Percentiles rank a stretch among this genome's conserved stretches.
These are phyloP conservation scores for Threskiornis aethiopicus DNA, from an alignment of 2,797 vertebrate genomes.

Conservation along the genomic window DNA sequence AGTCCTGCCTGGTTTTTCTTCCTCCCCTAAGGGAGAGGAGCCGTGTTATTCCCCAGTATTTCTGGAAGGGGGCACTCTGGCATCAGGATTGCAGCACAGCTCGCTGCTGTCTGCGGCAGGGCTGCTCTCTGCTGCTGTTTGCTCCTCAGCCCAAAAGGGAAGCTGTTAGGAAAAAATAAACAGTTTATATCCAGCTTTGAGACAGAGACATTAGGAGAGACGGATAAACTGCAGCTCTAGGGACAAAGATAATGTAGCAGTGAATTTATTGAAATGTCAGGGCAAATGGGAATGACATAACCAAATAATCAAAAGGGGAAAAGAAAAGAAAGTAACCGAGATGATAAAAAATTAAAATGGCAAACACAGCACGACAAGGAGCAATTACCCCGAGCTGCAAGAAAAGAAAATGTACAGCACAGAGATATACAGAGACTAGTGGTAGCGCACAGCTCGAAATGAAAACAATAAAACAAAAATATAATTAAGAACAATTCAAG, in stretches of 20 bases:
- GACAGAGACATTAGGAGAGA: slow-evolving; percentile 37
- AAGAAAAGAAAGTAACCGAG: slow-evolving; percentile 5
- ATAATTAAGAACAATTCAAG: slow-evolving; percentile 55
- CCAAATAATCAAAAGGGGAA: slow-evolving; percentile 10
- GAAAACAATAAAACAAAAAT: slow-evolving; percentile 53
- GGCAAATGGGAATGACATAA: slow-evolving; percentile 39
- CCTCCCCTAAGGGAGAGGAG: neutral
- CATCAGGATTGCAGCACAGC: slow-evolving; percentile 18
- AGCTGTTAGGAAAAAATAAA: slow-evolving; percentile 69
- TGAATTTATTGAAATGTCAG: slow-evolving; percentile 52
- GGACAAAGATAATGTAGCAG: slow-evolving; percentile 53
- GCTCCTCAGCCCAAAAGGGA: slow-evolving; percentile 46
- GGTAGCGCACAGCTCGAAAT: neutral
- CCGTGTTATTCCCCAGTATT: neutral
- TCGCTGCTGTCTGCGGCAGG: neutral
- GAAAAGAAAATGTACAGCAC: neutral
- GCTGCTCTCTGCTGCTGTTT: neutral
- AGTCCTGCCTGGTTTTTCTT: neutral
- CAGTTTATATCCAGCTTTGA: slow-evolving; percentile 51
- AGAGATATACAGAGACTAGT: neutral
- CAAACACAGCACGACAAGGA: slow-evolving; percentile 35
- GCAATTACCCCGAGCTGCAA: slow-evolving; percentile 1
- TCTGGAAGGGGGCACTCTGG: slow-evolving; percentile 68
- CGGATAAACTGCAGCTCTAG: slow-evolving; percentile 65
- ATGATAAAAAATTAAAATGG: slow-evolving; percentile 63